Conservation (phyloP, 2,888 invertebrate species). For the Troides oblongomaculatus region DNA sequence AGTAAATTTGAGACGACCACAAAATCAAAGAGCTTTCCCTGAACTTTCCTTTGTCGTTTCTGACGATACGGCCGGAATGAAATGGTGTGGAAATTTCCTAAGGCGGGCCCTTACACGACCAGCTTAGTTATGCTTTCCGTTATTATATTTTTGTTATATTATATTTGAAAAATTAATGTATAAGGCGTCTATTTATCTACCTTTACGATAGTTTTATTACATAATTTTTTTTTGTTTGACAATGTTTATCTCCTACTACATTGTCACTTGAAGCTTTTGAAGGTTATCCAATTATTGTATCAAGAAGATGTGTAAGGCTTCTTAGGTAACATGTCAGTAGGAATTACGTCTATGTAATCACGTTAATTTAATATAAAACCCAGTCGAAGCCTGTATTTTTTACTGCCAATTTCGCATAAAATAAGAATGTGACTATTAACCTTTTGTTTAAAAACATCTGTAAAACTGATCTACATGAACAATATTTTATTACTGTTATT, state of each 20-base stretch:
- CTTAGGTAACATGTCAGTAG: not conserved
- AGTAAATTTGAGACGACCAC: not conserved
- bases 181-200: not conserved
- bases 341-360: slow-evolving; percentile 3
- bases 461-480: no score
- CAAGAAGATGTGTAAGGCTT: slow-evolving; percentile 14
- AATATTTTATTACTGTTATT: no score
- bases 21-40: not conserved
- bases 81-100: slow-evolving; percentile 1
- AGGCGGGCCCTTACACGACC: not conserved
- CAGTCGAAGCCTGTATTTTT: not conserved
- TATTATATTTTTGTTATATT: not conserved
- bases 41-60: not conserved
- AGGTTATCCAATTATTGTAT: slow-evolving; percentile 18
- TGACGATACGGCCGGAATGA: slow-evolving; percentile 1
- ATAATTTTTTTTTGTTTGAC: not conserved
- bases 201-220: no score
- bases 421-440: no score
- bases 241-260: not conserved
- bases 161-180: not conserved
- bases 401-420: not conserved
- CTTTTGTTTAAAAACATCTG: no score
- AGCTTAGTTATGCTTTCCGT: not conserved
- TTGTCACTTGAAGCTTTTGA: slow-evolving; percentile 5
- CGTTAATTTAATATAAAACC: slow-evolving; percentile 5